Percentiles rank a stretch among this genome's conserved stretches.
Evolutionary conservation across 2,888 invertebrate genomes (phyloP).

Genomic region (Therioaphis trifolii): DNA sequence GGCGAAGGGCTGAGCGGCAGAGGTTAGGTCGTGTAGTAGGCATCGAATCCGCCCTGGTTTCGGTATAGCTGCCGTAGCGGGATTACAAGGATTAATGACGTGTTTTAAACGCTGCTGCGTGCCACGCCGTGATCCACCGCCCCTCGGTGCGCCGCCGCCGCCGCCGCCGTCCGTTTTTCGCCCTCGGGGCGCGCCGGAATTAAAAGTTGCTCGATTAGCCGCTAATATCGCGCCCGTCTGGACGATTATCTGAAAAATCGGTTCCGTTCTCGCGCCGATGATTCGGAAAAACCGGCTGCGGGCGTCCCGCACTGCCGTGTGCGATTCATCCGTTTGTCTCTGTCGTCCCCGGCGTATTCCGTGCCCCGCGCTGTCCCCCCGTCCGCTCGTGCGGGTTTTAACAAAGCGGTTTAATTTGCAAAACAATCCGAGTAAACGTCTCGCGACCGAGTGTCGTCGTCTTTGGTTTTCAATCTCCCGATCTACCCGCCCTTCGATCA

Average conservation of each 20-base stretch:
- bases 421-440: slow-evolving; percentile 25
- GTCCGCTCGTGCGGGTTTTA: background rate
- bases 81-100: slow-evolving; percentile 60
- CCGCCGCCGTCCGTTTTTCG: too few species aligned
- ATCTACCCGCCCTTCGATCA: background rate
- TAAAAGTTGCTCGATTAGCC: slow-evolving; percentile 62
- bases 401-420: slow-evolving; percentile 54
- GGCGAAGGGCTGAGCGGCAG: background rate
- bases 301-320: background rate
- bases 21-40: background rate
- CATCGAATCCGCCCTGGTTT: background rate
- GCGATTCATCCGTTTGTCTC: slow-evolving; percentile 31
- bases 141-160: background rate
- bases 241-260: slow-evolving; percentile 62
- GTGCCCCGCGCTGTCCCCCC: background rate
- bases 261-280: slow-evolving; percentile 60
- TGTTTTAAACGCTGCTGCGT: slow-evolving; percentile 13
- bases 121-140: background rate
- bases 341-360: slow-evolving; percentile 22
- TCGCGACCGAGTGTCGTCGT: background rate
- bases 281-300: slow-evolving; percentile 49
- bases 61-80: background rate
- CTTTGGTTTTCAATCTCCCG: background rate
- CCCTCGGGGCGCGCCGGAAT: slow-evolving; percentile 32
- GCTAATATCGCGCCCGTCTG: slow-evolving; percentile 55